Conservation (phyloP, 2,888 invertebrate species). For the Dinocampus coccinellae region DNA sequence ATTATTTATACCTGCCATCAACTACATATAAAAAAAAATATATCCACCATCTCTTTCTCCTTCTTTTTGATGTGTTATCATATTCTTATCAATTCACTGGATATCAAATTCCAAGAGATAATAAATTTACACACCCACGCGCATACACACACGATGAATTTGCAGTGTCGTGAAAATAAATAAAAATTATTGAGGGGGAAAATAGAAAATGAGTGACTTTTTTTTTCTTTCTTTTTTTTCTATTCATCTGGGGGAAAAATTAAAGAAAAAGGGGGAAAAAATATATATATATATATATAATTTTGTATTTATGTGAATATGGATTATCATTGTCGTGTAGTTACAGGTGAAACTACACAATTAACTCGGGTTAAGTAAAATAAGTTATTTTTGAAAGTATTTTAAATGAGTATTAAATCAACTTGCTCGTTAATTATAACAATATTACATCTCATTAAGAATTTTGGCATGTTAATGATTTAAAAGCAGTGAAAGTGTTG, state of each 20-base stretch:
- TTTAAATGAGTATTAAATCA: conserved; percentile 8
- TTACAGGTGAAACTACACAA: not conserved
- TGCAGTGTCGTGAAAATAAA: conserved; percentile 5
- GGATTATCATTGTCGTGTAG: not conserved
- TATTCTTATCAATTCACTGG: conserved; percentile 25
- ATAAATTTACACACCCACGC: too few species aligned
- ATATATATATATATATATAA: too few species aligned
- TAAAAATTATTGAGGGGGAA: not conserved
- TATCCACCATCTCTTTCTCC: conserved; percentile 12
- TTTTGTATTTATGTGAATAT: not conserved
- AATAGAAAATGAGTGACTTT: too few species aligned
- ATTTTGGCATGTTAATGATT: conserved; percentile 32
- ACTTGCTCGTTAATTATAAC: conserved; percentile 44
- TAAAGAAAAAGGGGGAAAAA: too few species aligned
- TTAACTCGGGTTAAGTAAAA: not conserved
- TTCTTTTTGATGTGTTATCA: not conserved
- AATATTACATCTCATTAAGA: conserved; percentile 51
- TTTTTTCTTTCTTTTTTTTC: too few species aligned
- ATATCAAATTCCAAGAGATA: conserved; percentile 29
- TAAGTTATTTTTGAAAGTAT: not conserved
- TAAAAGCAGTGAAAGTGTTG: not conserved
- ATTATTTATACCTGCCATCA: not conserved
- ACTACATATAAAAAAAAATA: conserved; percentile 16
- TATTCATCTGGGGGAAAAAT: too few species aligned
- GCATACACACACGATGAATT: not conserved